Percentiles rank a stretch among this genome's conserved stretches.
phyloP scores from a whole-genome alignment of 2,113 vertebrate species.

The Anguilla japonica region DNA sequence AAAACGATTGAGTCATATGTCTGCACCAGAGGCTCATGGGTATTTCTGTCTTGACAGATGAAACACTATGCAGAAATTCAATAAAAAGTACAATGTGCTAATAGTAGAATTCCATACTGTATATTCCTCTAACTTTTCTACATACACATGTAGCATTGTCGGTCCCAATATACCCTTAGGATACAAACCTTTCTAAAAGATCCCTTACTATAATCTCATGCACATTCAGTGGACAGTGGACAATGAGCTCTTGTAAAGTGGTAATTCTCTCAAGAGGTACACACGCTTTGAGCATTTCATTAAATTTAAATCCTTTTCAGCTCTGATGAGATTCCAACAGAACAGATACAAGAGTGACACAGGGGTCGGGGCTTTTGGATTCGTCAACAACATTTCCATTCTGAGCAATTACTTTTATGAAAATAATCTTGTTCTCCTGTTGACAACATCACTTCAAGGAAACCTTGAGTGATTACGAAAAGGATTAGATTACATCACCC shows the following conservation, averaged over 20 bases:
- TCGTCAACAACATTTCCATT: background rate
- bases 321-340: background rate
- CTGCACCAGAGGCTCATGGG: background rate
- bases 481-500: background rate
- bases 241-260: background rate
- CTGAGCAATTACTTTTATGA: background rate
- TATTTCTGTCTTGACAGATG: background rate
- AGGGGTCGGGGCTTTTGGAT: background rate
- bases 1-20: background rate
- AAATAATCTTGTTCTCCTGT: background rate
- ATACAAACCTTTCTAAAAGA: too few relatives aligned
- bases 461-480: background rate
- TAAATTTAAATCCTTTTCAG: background rate
- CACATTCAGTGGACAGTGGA: background rate
- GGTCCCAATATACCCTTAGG: background rate
- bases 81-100: background rate
- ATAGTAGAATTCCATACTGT: background rate
- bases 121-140: background rate
- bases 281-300: background rate
- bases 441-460: background rate
- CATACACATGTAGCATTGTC: background rate
- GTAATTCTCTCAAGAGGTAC: background rate
- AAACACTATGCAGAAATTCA: background rate
- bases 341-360: background rate
- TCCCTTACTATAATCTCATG: too few relatives aligned